Conservation (phyloP, 1,140 invertebrate genomes). For the Penaeus vannamei region DNA sequence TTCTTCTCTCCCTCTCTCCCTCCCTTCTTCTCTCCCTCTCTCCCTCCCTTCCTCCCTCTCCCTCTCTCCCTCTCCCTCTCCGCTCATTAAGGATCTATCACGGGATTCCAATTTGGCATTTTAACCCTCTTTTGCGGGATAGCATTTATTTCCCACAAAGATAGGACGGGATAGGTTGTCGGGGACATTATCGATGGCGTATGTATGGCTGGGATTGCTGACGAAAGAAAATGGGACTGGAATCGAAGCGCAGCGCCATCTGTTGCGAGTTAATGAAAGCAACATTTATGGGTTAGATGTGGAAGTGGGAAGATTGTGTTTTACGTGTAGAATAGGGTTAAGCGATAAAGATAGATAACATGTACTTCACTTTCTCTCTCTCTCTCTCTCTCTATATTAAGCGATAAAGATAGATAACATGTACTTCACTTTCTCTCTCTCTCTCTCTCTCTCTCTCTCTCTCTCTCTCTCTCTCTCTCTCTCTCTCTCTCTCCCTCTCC, state of each 20-base stretch:
- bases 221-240: too few species aligned
- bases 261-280: too few species aligned
- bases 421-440: neutral
- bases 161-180: too few species aligned
- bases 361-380: neutral
- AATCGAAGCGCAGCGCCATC: too few species aligned
- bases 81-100: too few species aligned
- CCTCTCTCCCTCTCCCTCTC: neutral
- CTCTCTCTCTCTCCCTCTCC: neutral
- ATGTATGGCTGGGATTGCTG: too few species aligned
- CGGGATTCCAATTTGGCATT: too few species aligned
- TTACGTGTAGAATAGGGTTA: neutral
- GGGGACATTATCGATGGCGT: too few species aligned
- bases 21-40: neutral
- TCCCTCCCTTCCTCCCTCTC: conserved; percentile 30
- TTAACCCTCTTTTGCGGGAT: too few species aligned
- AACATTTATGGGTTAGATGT: too few species aligned
- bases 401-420: neutral
- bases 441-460: neutral
- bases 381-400: conserved; percentile 18
- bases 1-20: neutral
- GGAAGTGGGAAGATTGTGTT: neutral
- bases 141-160: too few species aligned
- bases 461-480: neutral
- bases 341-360: neutral